phyloP scores from a whole-genome alignment of 1,140 invertebrate genomes.

The Listronotus bonariensis region DNA sequence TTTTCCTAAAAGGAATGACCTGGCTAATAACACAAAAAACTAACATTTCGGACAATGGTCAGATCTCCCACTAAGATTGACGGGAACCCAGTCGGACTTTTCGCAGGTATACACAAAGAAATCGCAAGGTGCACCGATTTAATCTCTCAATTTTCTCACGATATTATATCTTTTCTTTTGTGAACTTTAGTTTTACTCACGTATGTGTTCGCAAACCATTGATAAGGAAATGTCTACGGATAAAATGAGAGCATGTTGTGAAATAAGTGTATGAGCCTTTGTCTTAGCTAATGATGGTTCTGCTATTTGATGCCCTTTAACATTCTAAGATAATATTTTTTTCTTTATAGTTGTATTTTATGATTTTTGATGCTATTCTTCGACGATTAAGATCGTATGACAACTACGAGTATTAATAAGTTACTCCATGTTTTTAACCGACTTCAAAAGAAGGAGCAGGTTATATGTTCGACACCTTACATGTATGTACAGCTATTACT shows the following conservation, averaged over 20 bases:
- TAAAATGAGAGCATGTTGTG: conserved; percentile 26
- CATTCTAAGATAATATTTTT: not conserved
- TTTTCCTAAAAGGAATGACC: too few relatives aligned
- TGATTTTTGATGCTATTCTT: too few relatives aligned
- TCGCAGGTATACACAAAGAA: conserved; percentile 8
- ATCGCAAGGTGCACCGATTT: conserved; percentile 20
- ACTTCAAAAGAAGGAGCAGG: too few relatives aligned
- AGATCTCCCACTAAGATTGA: conserved; percentile 10
- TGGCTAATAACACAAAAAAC: too few relatives aligned
- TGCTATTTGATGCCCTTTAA: conserved; percentile 16
- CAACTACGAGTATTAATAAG: too few relatives aligned
- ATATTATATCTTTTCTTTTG: conserved; percentile 29
- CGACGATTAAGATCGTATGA: too few relatives aligned
- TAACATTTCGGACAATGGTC: too few relatives aligned
- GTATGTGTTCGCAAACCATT: conserved; percentile 27
- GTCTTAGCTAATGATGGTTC: conserved; percentile 23
- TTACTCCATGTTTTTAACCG: too few relatives aligned
- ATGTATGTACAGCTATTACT: too few relatives aligned
- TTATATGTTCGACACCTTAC: too few relatives aligned
- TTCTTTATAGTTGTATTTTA: too few relatives aligned
- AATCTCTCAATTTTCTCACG: conserved; percentile 33
- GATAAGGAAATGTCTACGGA: conserved; percentile 25
- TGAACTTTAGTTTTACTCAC: conserved; percentile 32
- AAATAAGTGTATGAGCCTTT: conserved; percentile 16
- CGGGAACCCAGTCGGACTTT: conserved; percentile 1